phyloP scores from a whole-genome alignment of 2,888 invertebrate species.

The Nemurella pictetii region DNA sequence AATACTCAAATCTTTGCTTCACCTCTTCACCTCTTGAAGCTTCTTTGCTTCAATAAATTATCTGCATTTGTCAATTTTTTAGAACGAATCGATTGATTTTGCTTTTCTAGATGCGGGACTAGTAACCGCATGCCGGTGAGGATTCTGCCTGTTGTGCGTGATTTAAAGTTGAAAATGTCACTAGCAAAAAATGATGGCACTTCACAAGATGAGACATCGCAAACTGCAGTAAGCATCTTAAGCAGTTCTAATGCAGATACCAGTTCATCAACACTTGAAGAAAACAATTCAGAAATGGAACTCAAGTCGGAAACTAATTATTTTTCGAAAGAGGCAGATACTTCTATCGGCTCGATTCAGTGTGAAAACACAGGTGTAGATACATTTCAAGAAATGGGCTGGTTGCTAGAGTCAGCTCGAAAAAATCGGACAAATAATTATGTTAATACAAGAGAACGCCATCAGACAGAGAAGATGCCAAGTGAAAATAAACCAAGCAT shows the following conservation, averaged over 20 bases:
- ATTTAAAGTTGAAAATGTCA: neutral
- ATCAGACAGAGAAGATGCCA: neutral
- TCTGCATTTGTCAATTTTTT: no score
- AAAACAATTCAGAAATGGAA: no score
- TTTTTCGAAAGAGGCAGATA: neutral
- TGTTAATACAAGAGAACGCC: neutral
- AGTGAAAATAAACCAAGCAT: neutral
- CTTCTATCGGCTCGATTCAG: neutral
- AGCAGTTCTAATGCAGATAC: neutral
- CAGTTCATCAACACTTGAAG: no score
- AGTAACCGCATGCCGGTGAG: neutral
- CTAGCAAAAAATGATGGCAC: neutral
- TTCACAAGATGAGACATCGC: neutral
- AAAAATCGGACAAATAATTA: slow-evolving; percentile 3
- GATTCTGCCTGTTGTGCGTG: neutral
- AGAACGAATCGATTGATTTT: no score
- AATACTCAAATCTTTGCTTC: no score
- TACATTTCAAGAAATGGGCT: slow-evolving; percentile 1
- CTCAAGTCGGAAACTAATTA: neutral
- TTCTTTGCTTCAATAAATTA: no score
- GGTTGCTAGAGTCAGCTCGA: neutral
- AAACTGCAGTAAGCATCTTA: no score
- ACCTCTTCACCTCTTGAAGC: no score
- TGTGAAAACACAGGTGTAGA: neutral
- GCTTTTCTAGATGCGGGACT: neutral